These are phyloP conservation scores for Temnothorax unifasciatus DNA, from an alignment of 2,888 invertebrate species.

Conservation along the genomic window DNA sequence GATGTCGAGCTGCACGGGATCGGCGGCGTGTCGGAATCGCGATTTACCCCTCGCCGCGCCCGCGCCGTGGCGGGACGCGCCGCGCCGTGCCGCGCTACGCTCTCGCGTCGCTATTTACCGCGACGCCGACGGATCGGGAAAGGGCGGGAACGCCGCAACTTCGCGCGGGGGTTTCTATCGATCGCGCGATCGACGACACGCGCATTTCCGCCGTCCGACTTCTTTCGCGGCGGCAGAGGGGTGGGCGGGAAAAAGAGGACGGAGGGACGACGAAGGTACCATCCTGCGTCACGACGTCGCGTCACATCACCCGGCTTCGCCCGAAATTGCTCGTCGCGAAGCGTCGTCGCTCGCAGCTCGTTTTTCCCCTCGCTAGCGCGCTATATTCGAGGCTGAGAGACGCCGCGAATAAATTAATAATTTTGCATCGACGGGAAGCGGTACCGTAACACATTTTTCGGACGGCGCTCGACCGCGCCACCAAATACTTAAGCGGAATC, in stretches of 20 bases:
- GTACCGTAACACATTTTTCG: neutral
- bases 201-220: conserved; percentile 62
- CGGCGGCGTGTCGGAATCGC: conserved; percentile 68
- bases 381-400: neutral
- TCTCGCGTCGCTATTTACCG: neutral
- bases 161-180: conserved; percentile 61
- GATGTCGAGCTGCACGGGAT: conserved; percentile 58
- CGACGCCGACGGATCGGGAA: conserved; percentile 34
- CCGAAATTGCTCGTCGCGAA: conserved; percentile 35
- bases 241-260: neutral
- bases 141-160: conserved; percentile 55
- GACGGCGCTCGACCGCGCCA: neutral
- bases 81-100: conserved; percentile 27
- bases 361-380: conserved; percentile 17
- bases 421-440: neutral
- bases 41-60: conserved; percentile 23
- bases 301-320: conserved; percentile 22
- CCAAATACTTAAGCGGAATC: conserved; percentile 28
- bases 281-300: conserved; percentile 43
- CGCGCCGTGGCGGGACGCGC: conserved; percentile 41
- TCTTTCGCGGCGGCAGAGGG: neutral
- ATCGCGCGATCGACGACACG: conserved; percentile 69
- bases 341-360: conserved; percentile 1
- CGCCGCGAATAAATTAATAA: conserved; percentile 42
- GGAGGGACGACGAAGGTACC: neutral